Evolutionary conservation across 2,888 invertebrate species (phyloP).

Genomic region (Thera obeliscata): DNA sequence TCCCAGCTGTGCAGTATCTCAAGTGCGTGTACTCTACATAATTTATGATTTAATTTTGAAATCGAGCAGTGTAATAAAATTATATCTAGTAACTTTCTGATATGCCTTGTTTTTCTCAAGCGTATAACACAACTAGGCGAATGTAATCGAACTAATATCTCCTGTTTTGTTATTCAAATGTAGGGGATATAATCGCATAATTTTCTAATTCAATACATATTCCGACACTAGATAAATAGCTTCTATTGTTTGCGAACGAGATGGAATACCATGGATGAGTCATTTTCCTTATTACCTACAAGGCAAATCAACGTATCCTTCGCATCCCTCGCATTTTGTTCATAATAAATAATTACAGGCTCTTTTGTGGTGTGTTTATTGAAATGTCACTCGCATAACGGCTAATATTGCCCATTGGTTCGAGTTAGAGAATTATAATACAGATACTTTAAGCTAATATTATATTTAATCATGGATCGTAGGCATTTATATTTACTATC

Average conservation of each 20-base stretch:
- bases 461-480: too few species aligned
- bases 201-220: conserved; percentile 27
- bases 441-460: too few species aligned
- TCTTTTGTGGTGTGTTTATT: conserved; percentile 3
- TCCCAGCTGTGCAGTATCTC: conserved; percentile 22
- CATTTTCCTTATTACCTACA: conserved; percentile 45
- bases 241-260: conserved; percentile 8
- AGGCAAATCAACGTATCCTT: conserved; percentile 27
- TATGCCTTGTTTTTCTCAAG: conserved; percentile 11
- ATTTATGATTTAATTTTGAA: conserved; percentile 33
- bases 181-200: conserved; percentile 31
- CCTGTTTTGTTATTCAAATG: conserved; percentile 35
- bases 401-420: neutral
- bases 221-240: conserved; percentile 22
- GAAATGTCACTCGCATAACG: conserved; percentile 1
- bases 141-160: conserved; percentile 6
- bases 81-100: conserved; percentile 9
- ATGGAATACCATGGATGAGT: conserved; percentile 31
- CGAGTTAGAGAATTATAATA: neutral
- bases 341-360: conserved; percentile 1
- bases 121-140: conserved; percentile 8
- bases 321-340: conserved; percentile 32
- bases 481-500: too few species aligned
- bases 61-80: conserved; percentile 28
- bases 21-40: conserved; percentile 21